phyloP scores from a whole-genome alignment of 2,113 vertebrate species.

The Maccullochella peelii region DNA sequence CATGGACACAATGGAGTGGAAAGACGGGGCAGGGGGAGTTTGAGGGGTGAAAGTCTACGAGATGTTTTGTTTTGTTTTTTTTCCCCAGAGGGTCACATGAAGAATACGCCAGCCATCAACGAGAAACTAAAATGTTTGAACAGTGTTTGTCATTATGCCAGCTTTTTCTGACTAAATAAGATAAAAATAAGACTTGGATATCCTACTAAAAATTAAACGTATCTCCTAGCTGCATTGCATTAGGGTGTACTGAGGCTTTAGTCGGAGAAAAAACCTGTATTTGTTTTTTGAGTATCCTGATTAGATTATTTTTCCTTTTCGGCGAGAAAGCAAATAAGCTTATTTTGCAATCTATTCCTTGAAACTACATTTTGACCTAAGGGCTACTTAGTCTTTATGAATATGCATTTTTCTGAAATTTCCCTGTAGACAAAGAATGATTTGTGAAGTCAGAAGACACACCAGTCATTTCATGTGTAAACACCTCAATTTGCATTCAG shows the following conservation, averaged over 20 bases:
- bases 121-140: slow-evolving; percentile 1
- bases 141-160: neutral
- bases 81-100: neutral
- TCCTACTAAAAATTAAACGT: neutral
- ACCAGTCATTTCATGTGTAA: neutral
- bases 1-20: slow-evolving; percentile 64
- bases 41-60: neutral
- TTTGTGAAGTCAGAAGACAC: too few species aligned
- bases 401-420: too few species aligned
- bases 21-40: slow-evolving; percentile 23
- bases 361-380: too few species aligned
- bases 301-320: too few species aligned
- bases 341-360: too few species aligned
- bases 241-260: too few species aligned
- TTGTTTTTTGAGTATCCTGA: too few species aligned
- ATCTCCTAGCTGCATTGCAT: neutral
- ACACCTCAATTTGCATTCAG: neutral
- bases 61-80: neutral
- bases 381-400: too few species aligned
- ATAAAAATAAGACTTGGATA: neutral
- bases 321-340: too few species aligned
- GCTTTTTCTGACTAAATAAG: neutral
- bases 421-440: too few species aligned
- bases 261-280: too few species aligned
- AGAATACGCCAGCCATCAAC: neutral